These are phyloP conservation scores for Ectropis crepuscularia DNA, from an alignment of 2,888 invertebrate genomes.

Conservation along the genomic window DNA sequence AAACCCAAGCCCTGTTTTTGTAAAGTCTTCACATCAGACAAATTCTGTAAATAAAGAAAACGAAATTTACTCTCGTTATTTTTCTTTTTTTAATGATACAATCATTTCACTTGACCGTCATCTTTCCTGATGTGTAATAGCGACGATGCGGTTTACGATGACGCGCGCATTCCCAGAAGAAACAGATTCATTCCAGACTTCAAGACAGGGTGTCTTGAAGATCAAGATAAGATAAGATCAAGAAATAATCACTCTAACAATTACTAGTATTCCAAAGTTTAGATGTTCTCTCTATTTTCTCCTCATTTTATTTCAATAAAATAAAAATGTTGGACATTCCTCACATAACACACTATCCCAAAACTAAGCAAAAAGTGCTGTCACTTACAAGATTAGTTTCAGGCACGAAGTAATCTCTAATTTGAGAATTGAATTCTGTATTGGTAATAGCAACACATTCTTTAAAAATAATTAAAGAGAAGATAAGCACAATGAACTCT, in stretches of 20 bases:
- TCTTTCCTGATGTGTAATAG: too few relatives aligned
- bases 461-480: constrained; percentile 36
- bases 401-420: constrained; percentile 63
- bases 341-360: not conserved
- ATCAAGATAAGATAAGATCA: too few relatives aligned
- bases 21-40: constrained; percentile 64
- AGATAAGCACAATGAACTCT: constrained; percentile 34
- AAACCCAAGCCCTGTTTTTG: constrained; percentile 63
- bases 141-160: too few relatives aligned
- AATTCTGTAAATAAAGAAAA: constrained; percentile 60
- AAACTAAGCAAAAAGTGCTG: not conserved
- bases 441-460: constrained; percentile 52
- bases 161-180: too few relatives aligned
- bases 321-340: too few relatives aligned
- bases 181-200: too few relatives aligned
- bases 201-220: too few relatives aligned
- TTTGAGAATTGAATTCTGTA: constrained; percentile 64
- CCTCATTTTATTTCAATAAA: too few relatives aligned
- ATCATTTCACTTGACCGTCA: not conserved
- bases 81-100: not conserved
- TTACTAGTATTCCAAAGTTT: too few relatives aligned
- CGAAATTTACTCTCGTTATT: not conserved
- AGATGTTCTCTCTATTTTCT: too few relatives aligned
- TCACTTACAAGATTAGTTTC: constrained; percentile 62
- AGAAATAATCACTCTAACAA: too few relatives aligned